Evolutionary conservation across 2,888 invertebrate genomes (phyloP).

Genomic region (Panopea generosa): DNA sequence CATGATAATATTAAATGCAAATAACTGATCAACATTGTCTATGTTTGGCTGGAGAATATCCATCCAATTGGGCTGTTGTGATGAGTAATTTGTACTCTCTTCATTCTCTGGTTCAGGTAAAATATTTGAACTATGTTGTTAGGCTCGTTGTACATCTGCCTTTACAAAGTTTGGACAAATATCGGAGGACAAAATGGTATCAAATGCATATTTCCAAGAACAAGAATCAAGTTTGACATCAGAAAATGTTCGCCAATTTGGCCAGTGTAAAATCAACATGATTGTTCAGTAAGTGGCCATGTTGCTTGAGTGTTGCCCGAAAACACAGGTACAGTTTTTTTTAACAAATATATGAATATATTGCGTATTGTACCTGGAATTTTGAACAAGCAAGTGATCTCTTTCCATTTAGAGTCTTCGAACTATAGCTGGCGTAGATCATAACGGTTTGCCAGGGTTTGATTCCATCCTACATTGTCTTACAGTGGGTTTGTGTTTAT

Average conservation of each 20-base stretch:
- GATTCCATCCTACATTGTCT: slow-evolving; percentile 57
- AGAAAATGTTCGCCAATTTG: slow-evolving; percentile 38
- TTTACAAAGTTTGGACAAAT: slow-evolving; percentile 55
- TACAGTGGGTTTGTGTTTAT: not conserved
- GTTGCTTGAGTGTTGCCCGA: slow-evolving; percentile 19
- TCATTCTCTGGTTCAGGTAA: not conserved
- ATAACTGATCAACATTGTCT: slow-evolving; percentile 49
- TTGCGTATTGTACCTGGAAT: slow-evolving; percentile 66
- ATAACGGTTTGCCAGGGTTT: slow-evolving; percentile 21
- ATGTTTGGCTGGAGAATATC: slow-evolving; percentile 13
- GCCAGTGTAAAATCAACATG: slow-evolving; percentile 37
- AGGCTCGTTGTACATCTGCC: slow-evolving; percentile 42
- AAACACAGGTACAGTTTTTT: too few relatives aligned
- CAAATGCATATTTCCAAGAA: slow-evolving; percentile 49
- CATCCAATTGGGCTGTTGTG: slow-evolving; percentile 27
- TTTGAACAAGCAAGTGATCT: slow-evolving; percentile 67
- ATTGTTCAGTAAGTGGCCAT: slow-evolving; percentile 59
- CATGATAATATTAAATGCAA: slow-evolving; percentile 61
- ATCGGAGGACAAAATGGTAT: slow-evolving; percentile 36
- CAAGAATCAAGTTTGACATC: slow-evolving; percentile 47
- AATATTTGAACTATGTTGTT: not conserved
- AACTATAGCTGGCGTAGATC: slow-evolving; percentile 28
- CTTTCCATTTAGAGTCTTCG: slow-evolving; percentile 64
- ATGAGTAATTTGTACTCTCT: not conserved
- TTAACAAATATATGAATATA: slow-evolving; percentile 35